Evolutionary conservation across 2,113 vertebrate genomes (phyloP), one percentile per base, ranked within the genome.

Genomic region (Sprattus sprattus): DNA sequence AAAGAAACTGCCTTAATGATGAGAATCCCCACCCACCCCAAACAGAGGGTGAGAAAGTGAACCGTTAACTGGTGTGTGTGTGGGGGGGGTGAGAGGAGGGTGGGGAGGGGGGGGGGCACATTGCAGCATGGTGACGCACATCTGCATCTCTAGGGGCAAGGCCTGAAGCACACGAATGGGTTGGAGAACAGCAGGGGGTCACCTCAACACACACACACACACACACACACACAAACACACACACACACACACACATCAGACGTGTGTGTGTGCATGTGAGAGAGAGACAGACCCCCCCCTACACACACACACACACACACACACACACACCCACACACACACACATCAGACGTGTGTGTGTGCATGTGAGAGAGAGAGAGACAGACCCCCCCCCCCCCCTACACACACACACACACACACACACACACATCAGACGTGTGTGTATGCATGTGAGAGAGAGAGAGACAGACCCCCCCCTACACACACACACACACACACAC

Each of bases 171-270:
- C 54, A 60, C 54, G 22, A 20, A 60, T 60, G 22, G 54, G 54
- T 22, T 60, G 46, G 50, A 82, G 45, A 67, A 45, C 81, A 82
- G 39, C 54, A 86, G 46, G 81, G 18, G 60, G 54, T 60, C 6
- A 6, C 18, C 5, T 60, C 54, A 60, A 9, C 47, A 11, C 54
- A 7, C 18, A 22, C 6, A 60, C 20, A 22, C 18, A 60, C 54
- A 78, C 60, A 82, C 81, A n/a, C 85, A 75, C 50, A 82, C 46
- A 86, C 32, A 45, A 28, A 75, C 85, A 86, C 25, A 71, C 64
- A 71, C 64, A 47, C 85, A 86, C 46, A 82, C 57, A 71, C 52
- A 82, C 64, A 71, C n/a, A 71, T 25, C 20, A n/a, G 2, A 39
- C 39, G 39, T 39, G 39, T 39, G 39, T 39, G 39, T 39, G 39